phyloP scores from a whole-genome alignment of 2,888 invertebrate species.

The Ligdia adustata region DNA sequence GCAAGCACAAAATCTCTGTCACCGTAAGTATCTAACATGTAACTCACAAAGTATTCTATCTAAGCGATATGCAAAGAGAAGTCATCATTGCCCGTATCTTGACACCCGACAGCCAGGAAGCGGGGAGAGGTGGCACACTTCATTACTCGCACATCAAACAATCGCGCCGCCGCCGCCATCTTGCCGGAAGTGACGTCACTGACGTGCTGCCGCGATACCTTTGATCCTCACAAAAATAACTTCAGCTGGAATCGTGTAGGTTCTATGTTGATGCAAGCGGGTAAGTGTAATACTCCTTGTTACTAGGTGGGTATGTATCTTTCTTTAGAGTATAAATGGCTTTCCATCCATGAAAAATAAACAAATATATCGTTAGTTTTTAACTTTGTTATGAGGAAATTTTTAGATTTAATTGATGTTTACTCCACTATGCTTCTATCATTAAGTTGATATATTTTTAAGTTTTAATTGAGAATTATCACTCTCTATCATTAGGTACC shows the following conservation, averaged over 20 bases:
- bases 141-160: conserved; percentile 84
- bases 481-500: too few species aligned
- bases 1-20: too few species aligned
- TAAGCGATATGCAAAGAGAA: conserved; percentile 59
- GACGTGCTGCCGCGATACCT: conserved; percentile 70
- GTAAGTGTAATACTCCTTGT: conserved; percentile 59
- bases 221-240: conserved; percentile 79
- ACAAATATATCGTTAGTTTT: too few species aligned
- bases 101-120: conserved; percentile 77
- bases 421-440: too few species aligned
- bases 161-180: conserved; percentile 77
- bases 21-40: conserved; percentile 26
- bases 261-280: conserved; percentile 41
- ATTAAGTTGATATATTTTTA: too few species aligned
- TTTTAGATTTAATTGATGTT: too few species aligned
- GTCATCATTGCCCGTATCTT: conserved; percentile 73
- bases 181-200: conserved; percentile 79
- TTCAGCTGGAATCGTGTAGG: conserved; percentile 51
- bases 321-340: too few species aligned
- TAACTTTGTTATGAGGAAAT: too few species aligned
- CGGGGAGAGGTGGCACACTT: conserved; percentile 78
- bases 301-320: too few species aligned
- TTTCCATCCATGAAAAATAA: too few species aligned
- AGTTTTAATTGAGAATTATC: too few species aligned
- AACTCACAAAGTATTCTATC: conserved; percentile 48